These are phyloP conservation scores for Palaemon carinicauda DNA, from an alignment of 1,140 invertebrate species.

Conservation along the genomic window DNA sequence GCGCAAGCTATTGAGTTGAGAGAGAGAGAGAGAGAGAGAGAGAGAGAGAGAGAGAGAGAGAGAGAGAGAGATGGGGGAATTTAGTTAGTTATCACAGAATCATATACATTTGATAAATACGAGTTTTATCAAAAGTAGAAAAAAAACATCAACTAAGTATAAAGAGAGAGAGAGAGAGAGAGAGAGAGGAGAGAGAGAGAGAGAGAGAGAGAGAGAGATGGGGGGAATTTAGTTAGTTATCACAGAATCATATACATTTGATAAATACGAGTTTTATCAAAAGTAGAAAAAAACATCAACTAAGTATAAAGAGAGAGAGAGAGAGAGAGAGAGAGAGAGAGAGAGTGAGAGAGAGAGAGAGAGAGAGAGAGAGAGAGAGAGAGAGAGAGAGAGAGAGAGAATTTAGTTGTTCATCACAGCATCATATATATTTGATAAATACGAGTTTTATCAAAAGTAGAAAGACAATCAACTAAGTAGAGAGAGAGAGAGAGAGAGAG, in stretches of 20 bases:
- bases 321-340: slow-evolving; percentile 7
- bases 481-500: neutral
- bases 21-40: no score
- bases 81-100: neutral
- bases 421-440: neutral
- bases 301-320: neutral
- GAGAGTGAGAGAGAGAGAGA: neutral
- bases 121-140: neutral
- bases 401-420: neutral
- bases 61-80: neutral
- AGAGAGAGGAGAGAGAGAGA: slow-evolving; percentile 3
- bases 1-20: no score
- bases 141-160: no score
- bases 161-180: neutral
- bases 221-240: neutral
- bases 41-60: no score
- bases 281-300: neutral
- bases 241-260: neutral
- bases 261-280: neutral
- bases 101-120: neutral
- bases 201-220: neutral
- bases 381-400: no score
- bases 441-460: neutral
- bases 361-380: neutral
- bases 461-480: neutral